Evolutionary conservation across 2,888 invertebrate species (phyloP), one percentile per base, ranked within the genome.

Genomic region (Lypha dubia): DNA sequence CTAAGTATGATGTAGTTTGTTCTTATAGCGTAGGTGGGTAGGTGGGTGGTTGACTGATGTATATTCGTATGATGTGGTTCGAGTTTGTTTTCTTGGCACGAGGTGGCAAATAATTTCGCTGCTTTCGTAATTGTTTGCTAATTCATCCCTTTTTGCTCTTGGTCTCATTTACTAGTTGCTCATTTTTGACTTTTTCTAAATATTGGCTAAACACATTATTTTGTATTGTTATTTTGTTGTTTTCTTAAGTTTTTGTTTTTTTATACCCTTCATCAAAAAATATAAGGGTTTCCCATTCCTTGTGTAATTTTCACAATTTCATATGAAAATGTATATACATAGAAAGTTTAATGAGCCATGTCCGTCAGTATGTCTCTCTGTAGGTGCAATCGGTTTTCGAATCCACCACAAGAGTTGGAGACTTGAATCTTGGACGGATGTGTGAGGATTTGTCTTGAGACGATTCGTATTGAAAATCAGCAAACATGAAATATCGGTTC

Each of bases 11-110:
- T 28, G 51, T 62, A 44, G 53, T 41, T 35, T 44, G 22, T 22
- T 62, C 1, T n/a, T n/a, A 9, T 62, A 44, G 83, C 74, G 74
- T 83, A 77, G 77, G 83, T 68, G 82, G 53, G 68, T 68, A 67
- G 73, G 74, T 83, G 83, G 77, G 83, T 68, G 82, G 53, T 68
- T 68, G 73, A 77, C 67, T 68, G 73, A 77, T 83, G 67, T 83
- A 35, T 68, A 44, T 60, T 68, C 32, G 51, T n/a, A n/a, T 71
- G 56, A 51, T 71, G 41, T 77, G 49, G 49, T 17, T 41, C 17
- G n/a, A 41, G 5, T 58, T 8, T 51, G 22, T 38, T 24, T 60
- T n/a, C n/a, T 56, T 75, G 73, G 65, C 58, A 76, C 32, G 38
- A 58, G 46, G 44, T 83, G 73, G 67, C 41, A 58, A 44, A 60